A percentile compares a stretch with the other conserved stretches of the same genome.
phyloP scores from a whole-genome alignment of 2,888 invertebrate genomes.

The Xestia rhomboidea region DNA sequence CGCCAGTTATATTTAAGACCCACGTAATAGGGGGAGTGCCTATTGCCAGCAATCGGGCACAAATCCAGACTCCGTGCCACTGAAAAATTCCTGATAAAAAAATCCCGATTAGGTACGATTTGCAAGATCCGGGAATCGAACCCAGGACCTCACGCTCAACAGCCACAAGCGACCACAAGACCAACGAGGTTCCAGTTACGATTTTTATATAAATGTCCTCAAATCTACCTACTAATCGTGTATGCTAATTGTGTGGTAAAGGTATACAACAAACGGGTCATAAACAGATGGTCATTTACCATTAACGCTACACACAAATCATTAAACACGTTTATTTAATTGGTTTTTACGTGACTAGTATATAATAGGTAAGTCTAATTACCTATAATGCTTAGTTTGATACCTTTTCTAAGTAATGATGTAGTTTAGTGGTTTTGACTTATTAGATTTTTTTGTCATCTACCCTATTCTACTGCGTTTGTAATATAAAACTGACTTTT shows the following conservation, averaged over 20 bases:
- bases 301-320: not conserved
- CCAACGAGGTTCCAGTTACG: not conserved
- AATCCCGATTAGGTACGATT: not conserved
- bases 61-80: not conserved
- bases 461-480: too few species aligned
- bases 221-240: not conserved
- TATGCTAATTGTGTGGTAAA: not conserved
- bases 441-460: too few species aligned
- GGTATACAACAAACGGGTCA: not conserved
- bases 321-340: conserved; percentile 9
- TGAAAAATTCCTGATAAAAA: not conserved
- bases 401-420: not conserved
- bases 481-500: not conserved
- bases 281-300: not conserved
- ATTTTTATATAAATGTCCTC: not conserved
- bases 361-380: not conserved
- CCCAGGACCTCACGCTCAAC: not conserved
- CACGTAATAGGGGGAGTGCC: not conserved
- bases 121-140: not conserved
- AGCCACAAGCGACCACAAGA: not conserved
- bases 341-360: not conserved
- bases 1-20: not conserved
- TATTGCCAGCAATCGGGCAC: not conserved
- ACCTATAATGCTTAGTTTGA: not conserved
- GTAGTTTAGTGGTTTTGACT: not conserved